Evolutionary conservation across 2,113 vertebrate genomes (phyloP), one percentile per base, ranked within the genome.

Genomic region (Sinosuthora webbiana): DNA sequence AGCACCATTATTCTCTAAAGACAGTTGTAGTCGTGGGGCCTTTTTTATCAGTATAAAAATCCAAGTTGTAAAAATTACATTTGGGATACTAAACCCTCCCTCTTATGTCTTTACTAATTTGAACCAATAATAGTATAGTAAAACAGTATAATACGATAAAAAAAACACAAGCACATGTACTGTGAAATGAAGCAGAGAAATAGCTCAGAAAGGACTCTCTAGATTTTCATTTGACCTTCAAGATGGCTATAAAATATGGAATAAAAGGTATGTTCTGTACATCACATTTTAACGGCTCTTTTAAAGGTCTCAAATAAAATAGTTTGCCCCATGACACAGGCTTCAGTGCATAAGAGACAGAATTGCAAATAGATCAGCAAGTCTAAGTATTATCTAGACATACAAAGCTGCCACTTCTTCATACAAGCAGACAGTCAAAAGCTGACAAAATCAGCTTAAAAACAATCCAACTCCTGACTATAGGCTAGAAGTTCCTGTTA

Each of bases 141-240:
- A 90, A 90, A 62, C 3, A n/a, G 9, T 47, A 35, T 76, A 75
- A 88, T 6, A 44, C 28, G 60, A 63, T 41, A 67, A 71, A 71
- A 76, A 82, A 87, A 69, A 62, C 7, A 50, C 69, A 74, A 67
- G 20, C 2, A 7, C 42, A 42, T 35, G 7, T 82, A 50, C 23
- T 79, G 62, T 79, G 49, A 87, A 83, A 68, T 21, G 15, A 79
- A 85, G 49, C 79, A 83, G 19, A 94, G 44, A 88, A 90, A 68
- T 33, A 63, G 19, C 30, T 87, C 12, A 16, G 76, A 63, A 76
- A 86, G 12, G 70, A 55, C 18, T 82, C 47, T 13, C 28, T 25
- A 68, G 65, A 59, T 85, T 24, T 37, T 65, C 8, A 56, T 37
- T 53, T 86, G 57, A 80, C 53, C 71, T 75, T 73, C 41, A 79